Percentiles rank a stretch among this genome's conserved stretches.
phyloP scores from a whole-genome alignment of 2,113 vertebrate species.

The Phoxinus phoxinus region DNA sequence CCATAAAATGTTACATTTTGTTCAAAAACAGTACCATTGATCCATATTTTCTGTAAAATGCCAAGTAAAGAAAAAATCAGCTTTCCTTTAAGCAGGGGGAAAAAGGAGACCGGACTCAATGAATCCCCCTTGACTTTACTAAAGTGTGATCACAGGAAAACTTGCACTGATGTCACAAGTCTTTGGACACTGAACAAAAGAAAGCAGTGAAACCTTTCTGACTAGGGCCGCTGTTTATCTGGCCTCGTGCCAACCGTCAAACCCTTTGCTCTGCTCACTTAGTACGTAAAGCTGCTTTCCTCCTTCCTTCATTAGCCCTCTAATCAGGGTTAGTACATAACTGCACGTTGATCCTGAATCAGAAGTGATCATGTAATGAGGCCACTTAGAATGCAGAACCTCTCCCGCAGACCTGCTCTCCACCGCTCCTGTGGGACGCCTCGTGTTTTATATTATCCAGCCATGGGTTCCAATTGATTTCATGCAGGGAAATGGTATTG shows the following conservation, averaged over 20 bases:
- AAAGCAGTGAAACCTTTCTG: conserved; percentile 35
- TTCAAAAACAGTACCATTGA: not conserved
- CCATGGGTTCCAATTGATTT: conserved; percentile 42
- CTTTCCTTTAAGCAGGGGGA: not conserved
- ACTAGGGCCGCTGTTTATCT: conserved; percentile 44
- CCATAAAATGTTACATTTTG: not conserved
- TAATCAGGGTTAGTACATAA: conserved; percentile 52
- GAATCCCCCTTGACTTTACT: conserved; percentile 40
- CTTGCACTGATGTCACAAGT: conserved; percentile 45
- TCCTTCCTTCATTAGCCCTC: conserved; percentile 54
- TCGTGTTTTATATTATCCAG: conserved; percentile 41
- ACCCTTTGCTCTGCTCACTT: conserved; percentile 42
- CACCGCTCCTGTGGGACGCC: not conserved
- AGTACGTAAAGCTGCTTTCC: conserved; percentile 54
- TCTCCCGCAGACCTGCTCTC: not conserved
- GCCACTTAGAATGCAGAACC: conserved; percentile 31
- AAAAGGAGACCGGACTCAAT: conserved; percentile 27
- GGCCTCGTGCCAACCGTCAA: conserved; percentile 44
- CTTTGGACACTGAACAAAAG: conserved; percentile 49
- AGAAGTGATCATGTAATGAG: conserved; percentile 48
- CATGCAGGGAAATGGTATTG: conserved; percentile 10
- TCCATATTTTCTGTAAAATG: conserved; percentile 8
- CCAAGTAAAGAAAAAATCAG: not conserved
- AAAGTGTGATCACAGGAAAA: conserved; percentile 47
- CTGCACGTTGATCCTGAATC: conserved; percentile 43